Evolutionary conservation across 2,113 vertebrate genomes (phyloP).

Genomic region (Manacus vitellinus): DNA sequence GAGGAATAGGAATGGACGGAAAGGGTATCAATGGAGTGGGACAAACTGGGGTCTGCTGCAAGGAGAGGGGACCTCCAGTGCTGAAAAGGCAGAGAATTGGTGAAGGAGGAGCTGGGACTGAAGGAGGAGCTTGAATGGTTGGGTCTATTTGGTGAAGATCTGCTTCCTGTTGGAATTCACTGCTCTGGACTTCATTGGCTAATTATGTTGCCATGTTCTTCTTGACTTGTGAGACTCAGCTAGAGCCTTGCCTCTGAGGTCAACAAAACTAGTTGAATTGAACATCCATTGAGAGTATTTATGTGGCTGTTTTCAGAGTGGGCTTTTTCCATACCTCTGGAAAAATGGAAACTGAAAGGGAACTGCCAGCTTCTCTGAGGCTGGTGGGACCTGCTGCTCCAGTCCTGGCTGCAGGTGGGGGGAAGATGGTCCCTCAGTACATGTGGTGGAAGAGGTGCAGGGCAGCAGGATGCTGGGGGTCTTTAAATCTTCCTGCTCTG

Average conservation of each 20-base stretch:
- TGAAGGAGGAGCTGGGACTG: not conserved
- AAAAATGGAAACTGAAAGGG: not conserved
- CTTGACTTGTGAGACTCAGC: not conserved
- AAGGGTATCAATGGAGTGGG: not conserved
- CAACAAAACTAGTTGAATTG: not conserved
- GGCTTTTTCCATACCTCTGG: not conserved
- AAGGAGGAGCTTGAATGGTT: not conserved
- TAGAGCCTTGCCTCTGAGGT: not conserved
- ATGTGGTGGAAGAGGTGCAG: not conserved
- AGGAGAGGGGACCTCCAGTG: accelerated
- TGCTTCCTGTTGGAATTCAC: not conserved
- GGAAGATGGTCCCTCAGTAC: not conserved
- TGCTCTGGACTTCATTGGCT: accelerated
- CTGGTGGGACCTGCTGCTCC: not conserved
- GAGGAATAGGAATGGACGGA: not conserved
- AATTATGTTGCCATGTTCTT: not conserved
- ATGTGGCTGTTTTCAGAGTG: not conserved
- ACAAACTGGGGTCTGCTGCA: not conserved
- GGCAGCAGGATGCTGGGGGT: not conserved
- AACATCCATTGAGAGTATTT: not conserved
- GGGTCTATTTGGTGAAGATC: not conserved
- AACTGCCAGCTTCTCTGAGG: not conserved
- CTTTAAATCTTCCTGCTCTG: not conserved
- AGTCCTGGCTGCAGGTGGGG: not conserved
- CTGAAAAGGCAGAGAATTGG: accelerated